These are phyloP conservation scores for Brachyopa scutellaris DNA, from an alignment of 2,888 invertebrate genomes.

Conservation along the genomic window DNA sequence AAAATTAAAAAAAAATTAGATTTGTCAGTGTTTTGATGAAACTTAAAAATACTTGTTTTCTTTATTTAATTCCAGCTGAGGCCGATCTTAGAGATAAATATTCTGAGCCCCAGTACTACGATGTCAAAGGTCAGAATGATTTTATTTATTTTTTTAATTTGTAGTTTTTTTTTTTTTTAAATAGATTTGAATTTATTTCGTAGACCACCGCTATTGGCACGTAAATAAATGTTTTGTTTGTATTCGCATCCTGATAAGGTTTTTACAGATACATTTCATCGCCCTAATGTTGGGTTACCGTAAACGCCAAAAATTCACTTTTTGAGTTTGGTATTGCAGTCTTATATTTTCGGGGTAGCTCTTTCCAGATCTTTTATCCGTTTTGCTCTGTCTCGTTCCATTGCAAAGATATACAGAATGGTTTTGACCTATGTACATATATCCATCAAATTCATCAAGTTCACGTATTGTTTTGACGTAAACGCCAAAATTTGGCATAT, in stretches of 20 bases:
- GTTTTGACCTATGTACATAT: too few species aligned
- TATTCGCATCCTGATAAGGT: neutral
- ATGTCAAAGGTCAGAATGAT: constrained; percentile 78
- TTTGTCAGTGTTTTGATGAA: constrained; percentile 11
- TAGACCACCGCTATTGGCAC: neutral
- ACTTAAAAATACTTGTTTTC: constrained; percentile 44
- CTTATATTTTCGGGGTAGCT: too few species aligned
- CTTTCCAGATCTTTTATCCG: too few species aligned
- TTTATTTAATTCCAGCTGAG: constrained; percentile 77
- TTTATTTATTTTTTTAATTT: neutral
- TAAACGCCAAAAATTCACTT: too few species aligned
- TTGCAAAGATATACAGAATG: too few species aligned
- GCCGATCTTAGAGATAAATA: constrained; percentile 78
- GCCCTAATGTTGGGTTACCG: too few species aligned
- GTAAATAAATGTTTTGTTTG: neutral
- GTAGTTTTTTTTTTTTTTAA: neutral
- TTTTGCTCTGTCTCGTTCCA: too few species aligned
- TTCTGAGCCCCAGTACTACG: constrained; percentile 78
- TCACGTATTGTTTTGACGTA: too few species aligned
- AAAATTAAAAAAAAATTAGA: neutral
- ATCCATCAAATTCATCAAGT: too few species aligned
- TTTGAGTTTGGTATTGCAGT: too few species aligned
- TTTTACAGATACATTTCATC: too few species aligned
- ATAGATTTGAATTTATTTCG: neutral
- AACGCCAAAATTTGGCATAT: too few species aligned